A percentile compares a stretch with the other conserved stretches of the same genome.
These are phyloP conservation scores for Agonopterix subpropinquella DNA, from an alignment of 2,888 invertebrate species.

Conservation along the genomic window DNA sequence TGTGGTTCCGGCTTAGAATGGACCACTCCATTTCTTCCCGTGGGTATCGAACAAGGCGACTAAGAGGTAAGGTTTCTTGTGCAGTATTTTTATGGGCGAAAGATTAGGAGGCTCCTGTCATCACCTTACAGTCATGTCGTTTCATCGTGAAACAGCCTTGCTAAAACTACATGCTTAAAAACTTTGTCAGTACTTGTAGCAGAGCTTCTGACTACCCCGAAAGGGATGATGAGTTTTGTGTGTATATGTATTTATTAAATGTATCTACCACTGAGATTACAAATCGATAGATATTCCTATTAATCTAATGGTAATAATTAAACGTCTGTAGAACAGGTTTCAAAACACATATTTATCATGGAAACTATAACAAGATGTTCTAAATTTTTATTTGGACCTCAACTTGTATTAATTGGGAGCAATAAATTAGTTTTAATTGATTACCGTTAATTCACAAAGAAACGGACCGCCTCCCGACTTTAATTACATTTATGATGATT, in stretches of 20 bases:
- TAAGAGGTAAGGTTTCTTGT: no score
- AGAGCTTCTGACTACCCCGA: no score
- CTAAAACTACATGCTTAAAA: no score
- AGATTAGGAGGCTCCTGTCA: no score
- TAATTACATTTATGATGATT: slow-evolving; percentile 59
- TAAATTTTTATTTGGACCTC: slow-evolving; percentile 40
- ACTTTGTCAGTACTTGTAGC: no score
- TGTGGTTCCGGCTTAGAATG: no score
- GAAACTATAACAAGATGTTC: slow-evolving; percentile 49
- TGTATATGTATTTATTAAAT: slow-evolving; percentile 7
- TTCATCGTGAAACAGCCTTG: no score
- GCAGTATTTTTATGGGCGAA: no score
- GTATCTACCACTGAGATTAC: slow-evolving; percentile 8
- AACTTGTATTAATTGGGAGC: slow-evolving; percentile 36
- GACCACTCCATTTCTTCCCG: no score
- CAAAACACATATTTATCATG: slow-evolving; percentile 49
- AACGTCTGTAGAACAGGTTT: slow-evolving; percentile 34
- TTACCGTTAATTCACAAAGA: slow-evolving; percentile 59
- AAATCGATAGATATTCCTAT: slow-evolving; percentile 7
- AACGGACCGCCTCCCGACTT: slow-evolving; percentile 47
- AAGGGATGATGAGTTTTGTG: no score
- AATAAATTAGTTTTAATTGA: slow-evolving; percentile 64
- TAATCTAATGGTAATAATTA: slow-evolving; percentile 27
- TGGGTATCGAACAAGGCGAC: no score
- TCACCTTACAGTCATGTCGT: no score